These are phyloP conservation scores for Drosophila pseudotalamancana DNA, from an alignment of 2,888 invertebrate species.

Conservation along the genomic window DNA sequence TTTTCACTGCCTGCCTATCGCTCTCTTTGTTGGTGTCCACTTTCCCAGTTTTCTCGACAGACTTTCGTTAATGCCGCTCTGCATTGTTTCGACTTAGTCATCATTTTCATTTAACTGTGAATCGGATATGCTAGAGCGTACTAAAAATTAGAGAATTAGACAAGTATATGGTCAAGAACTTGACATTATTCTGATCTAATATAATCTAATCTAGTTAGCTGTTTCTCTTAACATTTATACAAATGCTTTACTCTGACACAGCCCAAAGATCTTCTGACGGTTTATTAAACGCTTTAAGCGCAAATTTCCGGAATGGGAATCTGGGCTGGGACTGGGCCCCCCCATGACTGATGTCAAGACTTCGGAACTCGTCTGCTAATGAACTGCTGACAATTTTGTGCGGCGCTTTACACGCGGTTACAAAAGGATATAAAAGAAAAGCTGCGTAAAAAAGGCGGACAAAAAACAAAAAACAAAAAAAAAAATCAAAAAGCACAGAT, in stretches of 20 bases:
- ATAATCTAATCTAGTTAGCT: too few relatives aligned
- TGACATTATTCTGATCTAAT: too few relatives aligned
- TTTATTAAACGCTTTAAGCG: conserved; percentile 66
- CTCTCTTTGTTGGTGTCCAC: too few relatives aligned
- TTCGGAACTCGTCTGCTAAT: conserved; percentile 54
- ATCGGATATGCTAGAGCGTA: too few relatives aligned
- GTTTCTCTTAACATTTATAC: too few relatives aligned
- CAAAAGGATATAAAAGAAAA: conserved; percentile 64
- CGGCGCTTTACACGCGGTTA: conserved; percentile 76
- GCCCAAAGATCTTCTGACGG: conserved; percentile 27
- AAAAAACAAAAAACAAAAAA: conserved; percentile 4
- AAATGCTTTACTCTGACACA: background rate
- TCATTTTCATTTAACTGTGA: background rate
- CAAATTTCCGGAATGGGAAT: background rate
- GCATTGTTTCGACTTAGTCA: too few relatives aligned
- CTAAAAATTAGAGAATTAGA: too few relatives aligned
- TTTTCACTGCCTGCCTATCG: background rate
- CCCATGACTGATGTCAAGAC: conserved; percentile 13
- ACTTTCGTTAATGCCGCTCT: too few relatives aligned
- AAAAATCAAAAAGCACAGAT: conserved; percentile 19
- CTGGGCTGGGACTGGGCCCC: background rate
- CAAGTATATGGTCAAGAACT: too few relatives aligned
- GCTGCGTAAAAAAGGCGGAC: background rate
- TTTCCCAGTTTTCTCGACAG: background rate
- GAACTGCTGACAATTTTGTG: conserved; percentile 77